phyloP scores from a whole-genome alignment of 2,888 invertebrate species.

The Platynereis dumerilii region DNA sequence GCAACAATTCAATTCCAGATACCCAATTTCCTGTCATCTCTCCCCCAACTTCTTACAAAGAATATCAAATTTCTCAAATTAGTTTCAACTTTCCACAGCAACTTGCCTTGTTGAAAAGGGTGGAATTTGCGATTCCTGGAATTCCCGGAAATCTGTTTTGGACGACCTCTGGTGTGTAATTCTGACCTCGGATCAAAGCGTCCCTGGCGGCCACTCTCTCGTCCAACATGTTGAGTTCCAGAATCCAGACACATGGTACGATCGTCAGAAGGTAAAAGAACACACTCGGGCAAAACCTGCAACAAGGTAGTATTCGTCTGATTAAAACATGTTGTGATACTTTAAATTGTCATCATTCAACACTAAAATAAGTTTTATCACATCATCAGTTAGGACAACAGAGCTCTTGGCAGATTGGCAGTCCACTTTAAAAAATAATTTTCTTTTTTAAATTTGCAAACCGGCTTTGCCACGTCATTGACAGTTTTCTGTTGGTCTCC shows the following conservation, averaged over 20 bases:
- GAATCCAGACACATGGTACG: constrained; percentile 71
- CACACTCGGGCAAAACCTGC: constrained; percentile 93
- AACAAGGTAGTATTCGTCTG: constrained; percentile 16
- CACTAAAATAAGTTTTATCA: too few species aligned
- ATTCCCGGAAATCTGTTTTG: background rate
- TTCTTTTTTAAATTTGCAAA: too few species aligned
- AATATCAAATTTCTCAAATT: too few species aligned
- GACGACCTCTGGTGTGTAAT: constrained; percentile 1
- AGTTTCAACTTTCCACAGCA: background rate
- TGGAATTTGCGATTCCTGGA: constrained; percentile 6
- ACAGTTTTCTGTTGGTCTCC: too few species aligned
- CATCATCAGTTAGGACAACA: too few species aligned
- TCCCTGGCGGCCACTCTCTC: constrained; percentile 11
- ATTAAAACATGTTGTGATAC: background rate
- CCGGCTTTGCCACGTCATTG: too few species aligned
- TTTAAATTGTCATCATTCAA: too few species aligned
- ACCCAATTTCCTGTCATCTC: too few species aligned
- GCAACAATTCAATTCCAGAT: too few species aligned
- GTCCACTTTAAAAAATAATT: too few species aligned
- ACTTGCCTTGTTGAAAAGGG: constrained; percentile 17
- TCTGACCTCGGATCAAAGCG: background rate
- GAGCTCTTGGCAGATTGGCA: too few species aligned
- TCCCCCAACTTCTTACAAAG: too few species aligned
- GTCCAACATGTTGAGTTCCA: constrained; percentile 26
- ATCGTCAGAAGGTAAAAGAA: constrained; percentile 87